Base-by-base conservation (phyloP, 2,797 vertebrate genomes). In the Smutsia gigantea region DNA sequence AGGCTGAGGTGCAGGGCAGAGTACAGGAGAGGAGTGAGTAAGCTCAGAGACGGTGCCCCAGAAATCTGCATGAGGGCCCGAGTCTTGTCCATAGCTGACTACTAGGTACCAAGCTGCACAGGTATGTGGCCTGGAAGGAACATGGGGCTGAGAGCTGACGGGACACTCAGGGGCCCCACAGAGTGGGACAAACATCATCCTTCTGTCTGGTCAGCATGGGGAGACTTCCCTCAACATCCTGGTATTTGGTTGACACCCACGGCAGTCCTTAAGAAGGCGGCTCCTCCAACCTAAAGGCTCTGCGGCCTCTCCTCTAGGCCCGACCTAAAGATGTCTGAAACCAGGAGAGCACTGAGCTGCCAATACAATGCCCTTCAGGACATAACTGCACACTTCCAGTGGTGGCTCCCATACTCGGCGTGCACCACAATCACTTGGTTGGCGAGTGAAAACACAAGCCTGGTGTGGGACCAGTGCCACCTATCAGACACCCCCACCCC, bases 251-350 rank as follows among this genome's bases (percentile, higher is more conserved):
- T 46, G 39, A n/a, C 5, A 4, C 19, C 9, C 42, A 57, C 23
- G 9, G 4, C 31, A 39, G 64, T 46, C 31, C 23, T 61, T n/a
- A 34, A 27, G 66, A 69, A 53, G 37, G 4, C 6, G 29, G 59
- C 12, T 19, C 31, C 79, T 63, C 11, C 21, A 39, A 14, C 29
- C 19, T 55, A 14, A 42, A 18, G 55, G 57, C 15, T 29, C 46
- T 11, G 9, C 9, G 11, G 46, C 10, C 46, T 46, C 46, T 81
- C 18, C 79, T 14, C 29, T 63, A 31, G 17, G 18, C 18, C 34
- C 1, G 29, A 18, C 57, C 18, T 46, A n/a, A 63, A 25, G 18
- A 27, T 1, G 4, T 8, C 5, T 4, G 9, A 15, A 21, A 15
- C n/a, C 11, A 46, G 39, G 27, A 63, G 2, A 7, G 34, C 11